Base-by-base conservation (phyloP, 2,797 vertebrate species). In the Acanthis flammea region DNA sequence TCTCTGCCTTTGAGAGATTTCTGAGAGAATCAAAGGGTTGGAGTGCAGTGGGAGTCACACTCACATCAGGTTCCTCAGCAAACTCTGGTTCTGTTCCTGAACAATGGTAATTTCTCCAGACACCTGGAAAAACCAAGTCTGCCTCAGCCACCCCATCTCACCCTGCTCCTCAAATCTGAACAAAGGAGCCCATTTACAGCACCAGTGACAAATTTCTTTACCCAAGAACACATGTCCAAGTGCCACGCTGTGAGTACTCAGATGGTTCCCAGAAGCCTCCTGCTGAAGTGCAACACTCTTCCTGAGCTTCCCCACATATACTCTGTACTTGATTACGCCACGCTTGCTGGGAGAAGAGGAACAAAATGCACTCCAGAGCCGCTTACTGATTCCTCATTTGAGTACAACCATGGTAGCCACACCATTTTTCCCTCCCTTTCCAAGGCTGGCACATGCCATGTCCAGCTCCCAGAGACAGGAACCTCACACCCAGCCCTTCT, bases 181-280 rank as follows among this genome's bases (percentile, higher is more conserved):
- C 71, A 70, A 67, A 80, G 18, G 14, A 85, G 31, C 28, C 68
- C 51, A 19, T 50, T 72, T 51, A 41, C 71, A 60, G 47, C 67
- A 48, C 8, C 58, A n/a, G n/a, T 3, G 0, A 44, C 11, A 4
- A 55, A 70, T 30, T 71, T 50, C 63, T 73, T 53, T 50, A 41
- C 25, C 33, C 54, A 16, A 17, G 27, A 76, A 57, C 53, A 54
- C 9, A 1, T 45, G 47, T 11, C 27, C 28, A 55, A 70, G 74
- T 47, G 70, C 48, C 80, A 83, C 1, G 0, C 51, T 83, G 24
- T 7, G 48, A 92, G 63, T 3, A 12, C 44, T 10, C 12, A 45
- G 57, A 67, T 7, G 54, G 53, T 58, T 86, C 70, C 76, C 66
- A 94, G 31, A 48, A 71, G 54, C 39, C 72, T 92, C 76, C 82